These are phyloP conservation scores for Carduelis carduelis DNA, from an alignment of 2,797 vertebrate genomes.

Conservation along the genomic window DNA sequence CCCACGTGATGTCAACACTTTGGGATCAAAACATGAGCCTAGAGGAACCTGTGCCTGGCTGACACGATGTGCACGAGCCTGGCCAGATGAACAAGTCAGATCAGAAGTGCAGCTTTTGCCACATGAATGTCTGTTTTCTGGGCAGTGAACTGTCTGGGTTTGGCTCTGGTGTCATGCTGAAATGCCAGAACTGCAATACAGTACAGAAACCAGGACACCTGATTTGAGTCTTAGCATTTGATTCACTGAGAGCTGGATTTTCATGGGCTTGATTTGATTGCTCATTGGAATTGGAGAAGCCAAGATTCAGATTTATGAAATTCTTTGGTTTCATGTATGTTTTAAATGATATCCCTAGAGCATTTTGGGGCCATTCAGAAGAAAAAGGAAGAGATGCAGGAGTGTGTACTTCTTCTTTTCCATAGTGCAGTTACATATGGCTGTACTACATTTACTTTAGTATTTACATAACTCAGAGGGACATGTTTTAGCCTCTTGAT, in stretches of 20 bases:
- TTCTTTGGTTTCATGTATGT: background rate
- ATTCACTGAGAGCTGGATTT: background rate
- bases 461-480: background rate
- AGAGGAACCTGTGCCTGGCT: background rate
- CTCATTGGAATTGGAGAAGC: background rate
- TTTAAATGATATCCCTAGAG: background rate
- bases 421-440: background rate
- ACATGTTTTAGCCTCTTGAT: background rate
- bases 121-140: background rate
- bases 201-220: background rate
- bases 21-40: background rate
- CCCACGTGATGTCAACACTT: background rate
- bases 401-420: background rate
- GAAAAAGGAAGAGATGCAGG: background rate
- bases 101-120: background rate
- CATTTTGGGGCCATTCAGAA: background rate
- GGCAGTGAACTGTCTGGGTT: background rate
- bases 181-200: background rate
- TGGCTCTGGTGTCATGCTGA: background rate
- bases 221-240: background rate
- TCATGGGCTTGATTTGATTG: background rate
- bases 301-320: background rate
- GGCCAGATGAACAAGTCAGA: background rate
- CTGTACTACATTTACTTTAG: background rate
- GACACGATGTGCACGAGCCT: accelerated